A percentile compares a stretch with the other conserved stretches of the same genome.
These are phyloP conservation scores for Margarornis squamiger DNA, from an alignment of 2,797 vertebrate genomes.

Conservation along the genomic window DNA sequence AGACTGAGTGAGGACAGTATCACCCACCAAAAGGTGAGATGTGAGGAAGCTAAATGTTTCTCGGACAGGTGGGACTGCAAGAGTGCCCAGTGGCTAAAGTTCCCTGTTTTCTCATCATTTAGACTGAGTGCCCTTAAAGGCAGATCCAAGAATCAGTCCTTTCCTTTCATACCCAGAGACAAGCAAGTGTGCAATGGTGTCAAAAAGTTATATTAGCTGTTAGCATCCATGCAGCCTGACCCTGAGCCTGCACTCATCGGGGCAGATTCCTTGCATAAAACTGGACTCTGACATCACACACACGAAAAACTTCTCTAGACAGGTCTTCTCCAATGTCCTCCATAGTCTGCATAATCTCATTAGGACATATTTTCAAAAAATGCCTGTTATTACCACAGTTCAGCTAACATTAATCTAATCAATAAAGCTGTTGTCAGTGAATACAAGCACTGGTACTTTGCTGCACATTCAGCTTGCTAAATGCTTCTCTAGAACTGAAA, in stretches of 20 bases:
- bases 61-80: not conserved
- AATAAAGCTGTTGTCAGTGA: not conserved
- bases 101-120: not conserved
- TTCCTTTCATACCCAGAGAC: not conserved
- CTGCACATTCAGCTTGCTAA: not conserved
- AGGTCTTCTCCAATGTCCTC: not conserved
- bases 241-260: not conserved
- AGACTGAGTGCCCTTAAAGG: not conserved
- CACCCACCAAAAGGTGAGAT: not conserved
- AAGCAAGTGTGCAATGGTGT: not conserved
- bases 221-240: not conserved
- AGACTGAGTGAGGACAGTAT: not conserved
- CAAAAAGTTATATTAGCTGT: not conserved
- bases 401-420: not conserved
- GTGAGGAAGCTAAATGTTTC: not conserved
- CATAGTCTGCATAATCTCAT: not conserved
- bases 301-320: not conserved
- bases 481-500: not conserved
- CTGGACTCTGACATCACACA: not conserved
- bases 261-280: not conserved
- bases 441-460: not conserved
- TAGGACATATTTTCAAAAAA: not conserved
- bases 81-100: not conserved
- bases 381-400: not conserved
- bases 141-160: not conserved